Evolutionary conservation across 2,113 vertebrate genomes (phyloP).

Genomic region (Carlito syrichta): DNA sequence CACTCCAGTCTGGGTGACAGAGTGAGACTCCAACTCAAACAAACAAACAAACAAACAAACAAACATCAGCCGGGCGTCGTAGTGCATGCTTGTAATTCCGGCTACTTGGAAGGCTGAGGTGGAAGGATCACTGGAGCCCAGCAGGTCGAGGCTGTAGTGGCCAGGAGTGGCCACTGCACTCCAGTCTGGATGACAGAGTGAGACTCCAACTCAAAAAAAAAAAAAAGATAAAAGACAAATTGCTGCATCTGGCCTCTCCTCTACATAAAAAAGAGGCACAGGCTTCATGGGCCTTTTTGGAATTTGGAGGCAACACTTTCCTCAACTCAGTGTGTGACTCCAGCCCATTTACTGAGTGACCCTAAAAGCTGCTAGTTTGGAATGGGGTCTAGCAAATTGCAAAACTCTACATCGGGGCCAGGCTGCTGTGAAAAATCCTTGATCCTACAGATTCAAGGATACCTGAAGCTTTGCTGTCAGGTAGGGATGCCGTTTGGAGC

Average conservation of each 20-base stretch:
- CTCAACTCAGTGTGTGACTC: neutral
- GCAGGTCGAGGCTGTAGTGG: too few species aligned
- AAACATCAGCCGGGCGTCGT: too few species aligned
- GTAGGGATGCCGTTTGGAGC: neutral
- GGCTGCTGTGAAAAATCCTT: neutral
- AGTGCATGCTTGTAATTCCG: too few species aligned
- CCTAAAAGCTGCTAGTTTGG: neutral
- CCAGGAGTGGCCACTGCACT: too few species aligned
- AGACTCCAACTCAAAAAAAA: too few species aligned
- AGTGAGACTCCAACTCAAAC: too few species aligned
- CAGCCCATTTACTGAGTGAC: neutral
- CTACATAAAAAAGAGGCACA: neutral
- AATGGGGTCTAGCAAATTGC: accelerated
- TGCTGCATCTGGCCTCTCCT: neutral
- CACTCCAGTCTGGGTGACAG: too few species aligned
- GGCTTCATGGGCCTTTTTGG: neutral
- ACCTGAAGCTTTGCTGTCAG: neutral
- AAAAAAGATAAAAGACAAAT: neutral
- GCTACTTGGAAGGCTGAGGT: too few species aligned
- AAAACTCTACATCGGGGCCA: neutral
- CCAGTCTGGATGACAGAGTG: too few species aligned
- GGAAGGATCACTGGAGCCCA: too few species aligned
- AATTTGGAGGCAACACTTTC: neutral
- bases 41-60: too few species aligned
- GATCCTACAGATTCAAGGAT: neutral